These are phyloP conservation scores for Campaea margaritaria DNA, from an alignment of 2,888 invertebrate species.

Conservation along the genomic window DNA sequence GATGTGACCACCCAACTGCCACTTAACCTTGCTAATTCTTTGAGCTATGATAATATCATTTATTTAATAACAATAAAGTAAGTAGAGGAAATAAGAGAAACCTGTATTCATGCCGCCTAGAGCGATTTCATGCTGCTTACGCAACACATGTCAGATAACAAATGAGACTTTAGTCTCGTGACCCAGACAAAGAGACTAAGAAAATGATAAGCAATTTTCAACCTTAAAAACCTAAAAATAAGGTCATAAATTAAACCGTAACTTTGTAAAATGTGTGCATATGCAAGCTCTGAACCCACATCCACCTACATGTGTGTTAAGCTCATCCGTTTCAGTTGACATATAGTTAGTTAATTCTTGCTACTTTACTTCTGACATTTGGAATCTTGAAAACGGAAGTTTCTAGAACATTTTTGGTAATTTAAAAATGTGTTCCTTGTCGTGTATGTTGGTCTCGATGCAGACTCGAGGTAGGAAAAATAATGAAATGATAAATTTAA, in stretches of 20 bases:
- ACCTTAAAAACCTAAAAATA: background rate
- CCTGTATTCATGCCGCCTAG: constrained; percentile 1
- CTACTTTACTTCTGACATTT: too few species aligned
- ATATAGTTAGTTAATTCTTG: constrained; percentile 23
- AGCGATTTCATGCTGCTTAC: background rate
- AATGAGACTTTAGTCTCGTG: constrained; percentile 7
- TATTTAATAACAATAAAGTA: too few species aligned
- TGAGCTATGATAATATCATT: too few species aligned
- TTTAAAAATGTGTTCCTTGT: too few species aligned
- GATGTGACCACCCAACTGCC: too few species aligned
- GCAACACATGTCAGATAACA: constrained; percentile 17
- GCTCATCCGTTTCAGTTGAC: constrained; percentile 19
- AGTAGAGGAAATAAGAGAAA: background rate
- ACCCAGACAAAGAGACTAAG: constrained; percentile 2
- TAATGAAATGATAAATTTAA: too few species aligned
- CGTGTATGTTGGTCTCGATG: too few species aligned
- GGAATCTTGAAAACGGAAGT: background rate
- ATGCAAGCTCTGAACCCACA: constrained; percentile 11
- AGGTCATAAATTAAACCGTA: background rate
- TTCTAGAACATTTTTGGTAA: too few species aligned
- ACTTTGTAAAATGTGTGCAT: background rate
- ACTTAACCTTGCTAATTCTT: too few species aligned
- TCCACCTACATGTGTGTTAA: constrained; percentile 11
- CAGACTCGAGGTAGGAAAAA: too few species aligned
- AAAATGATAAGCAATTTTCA: constrained; percentile 1